Evolutionary conservation across 2,113 vertebrate genomes (phyloP), one percentile per base, ranked within the genome.

Genomic region (Colossoma macropomum): DNA sequence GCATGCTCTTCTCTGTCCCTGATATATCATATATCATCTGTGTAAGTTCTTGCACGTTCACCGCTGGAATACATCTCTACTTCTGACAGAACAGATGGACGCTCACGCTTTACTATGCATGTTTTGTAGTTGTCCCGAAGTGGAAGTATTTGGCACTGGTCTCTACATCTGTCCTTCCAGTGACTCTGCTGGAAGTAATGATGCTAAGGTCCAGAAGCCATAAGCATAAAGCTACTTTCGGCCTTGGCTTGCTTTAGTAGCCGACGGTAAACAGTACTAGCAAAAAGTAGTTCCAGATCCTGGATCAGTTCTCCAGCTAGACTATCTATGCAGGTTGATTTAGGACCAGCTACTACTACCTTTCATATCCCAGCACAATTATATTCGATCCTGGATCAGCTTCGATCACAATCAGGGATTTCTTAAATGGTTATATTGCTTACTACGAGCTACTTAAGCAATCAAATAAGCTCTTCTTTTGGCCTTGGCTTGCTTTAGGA

Each of bases 121-220:
- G 34, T 23, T 38, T 71, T 71, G 32, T 70, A 45, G 30, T 21
- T 70, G 21, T n/a, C 9, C 23, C 16, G 10, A 16, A 34, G 7
- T 34, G 32, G 12, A 69, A 21, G 11, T 71, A 25, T 71, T 45
- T 71, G 68, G 38, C 68, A 71, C 15, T 4, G 34, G 19, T 21
- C 68, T 41, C 68, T 69, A 34, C 34, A 23, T 69, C 66, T 71
- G 68, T 45, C 68, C 68, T 71, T 71, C 34, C 21, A 45, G 21
- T 45, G 25, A 12, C 15, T 45, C 10, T 71, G 27, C 23, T 23
- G 21, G 23, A 9, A 71, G 34, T 45, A n/a, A 45, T 4, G 11
- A 71, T 45, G 34, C 34, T 45, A 34, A 25, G 1, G 34, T 62
- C 32, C 66, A 70, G 23, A 41, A 23, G 25, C 66, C 66, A 70